Percentiles rank a stretch among this genome's conserved stretches.
Evolutionary conservation across 2,888 invertebrate genomes (phyloP).

Genomic region (Nymphalis c-album): DNA sequence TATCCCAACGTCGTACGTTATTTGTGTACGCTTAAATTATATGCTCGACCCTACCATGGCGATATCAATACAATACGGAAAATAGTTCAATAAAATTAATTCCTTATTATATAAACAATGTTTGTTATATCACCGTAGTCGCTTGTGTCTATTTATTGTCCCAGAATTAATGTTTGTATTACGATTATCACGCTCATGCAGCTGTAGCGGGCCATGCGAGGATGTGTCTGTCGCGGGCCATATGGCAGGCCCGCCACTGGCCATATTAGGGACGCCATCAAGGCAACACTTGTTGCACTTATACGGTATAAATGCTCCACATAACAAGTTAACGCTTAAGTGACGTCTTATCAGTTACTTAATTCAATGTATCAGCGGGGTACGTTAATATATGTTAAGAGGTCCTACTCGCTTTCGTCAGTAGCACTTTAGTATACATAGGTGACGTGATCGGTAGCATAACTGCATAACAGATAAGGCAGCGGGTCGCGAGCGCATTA

Average conservation of each 20-base stretch:
- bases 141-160: slow-evolving; percentile 40
- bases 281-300: slow-evolving; percentile 81
- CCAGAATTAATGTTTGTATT: slow-evolving; percentile 53
- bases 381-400: slow-evolving; percentile 48
- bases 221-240: slow-evolving; percentile 73
- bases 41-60: slow-evolving; percentile 9
- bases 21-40: slow-evolving; percentile 22
- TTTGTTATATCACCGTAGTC: slow-evolving; percentile 6
- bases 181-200: slow-evolving; percentile 50
- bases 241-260: slow-evolving; percentile 70
- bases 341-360: slow-evolving; percentile 58
- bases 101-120: not conserved
- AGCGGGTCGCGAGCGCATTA: slow-evolving; percentile 62
- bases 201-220: slow-evolving; percentile 59
- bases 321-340: slow-evolving; percentile 58
- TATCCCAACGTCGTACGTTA: slow-evolving; percentile 25
- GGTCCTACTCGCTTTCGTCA: slow-evolving; percentile 36
- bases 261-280: slow-evolving; percentile 77
- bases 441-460: slow-evolving; percentile 48
- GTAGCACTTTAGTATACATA: slow-evolving; percentile 44
- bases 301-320: slow-evolving; percentile 77
- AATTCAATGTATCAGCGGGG: slow-evolving; percentile 48
- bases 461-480: slow-evolving; percentile 65
- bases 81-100: not conserved
- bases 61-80: slow-evolving; percentile 21